Percentiles rank a stretch among this genome's conserved stretches.
Evolutionary conservation across 2,113 vertebrate genomes (phyloP).

Genomic region (Trichechus manatus): DNA sequence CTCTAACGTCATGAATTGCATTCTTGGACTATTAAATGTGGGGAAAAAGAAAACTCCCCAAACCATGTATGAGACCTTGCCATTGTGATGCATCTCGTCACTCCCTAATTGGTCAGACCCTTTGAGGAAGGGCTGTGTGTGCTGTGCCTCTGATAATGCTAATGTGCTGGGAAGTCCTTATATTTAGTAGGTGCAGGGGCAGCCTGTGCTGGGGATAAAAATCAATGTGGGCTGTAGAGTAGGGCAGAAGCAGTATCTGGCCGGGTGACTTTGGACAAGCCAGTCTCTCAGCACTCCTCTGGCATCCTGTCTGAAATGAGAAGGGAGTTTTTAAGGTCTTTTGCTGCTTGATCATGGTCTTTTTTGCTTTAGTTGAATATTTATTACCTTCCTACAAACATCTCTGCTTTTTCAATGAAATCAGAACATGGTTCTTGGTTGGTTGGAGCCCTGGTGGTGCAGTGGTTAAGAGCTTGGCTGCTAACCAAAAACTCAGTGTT

Average conservation of each 20-base stretch:
- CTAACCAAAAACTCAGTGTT: too few relatives aligned
- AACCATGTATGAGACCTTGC: too few relatives aligned
- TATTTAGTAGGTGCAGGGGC: rapidly evolving
- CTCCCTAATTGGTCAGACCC: rapidly evolving
- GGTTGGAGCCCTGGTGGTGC: background rate
- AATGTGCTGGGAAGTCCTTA: background rate
- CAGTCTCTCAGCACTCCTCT: background rate
- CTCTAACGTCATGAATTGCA: background rate
- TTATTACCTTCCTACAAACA: background rate
- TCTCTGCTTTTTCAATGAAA: background rate
- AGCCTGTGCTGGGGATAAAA: background rate
- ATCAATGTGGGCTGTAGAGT: rapidly evolving
- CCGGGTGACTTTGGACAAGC: too few relatives aligned
- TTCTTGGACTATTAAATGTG: background rate
- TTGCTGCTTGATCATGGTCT: too few relatives aligned
- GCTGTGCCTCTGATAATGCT: background rate
- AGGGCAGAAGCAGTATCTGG: background rate
- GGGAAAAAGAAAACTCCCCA: background rate
- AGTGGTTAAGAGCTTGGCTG: too few relatives aligned
- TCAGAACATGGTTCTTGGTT: background rate
- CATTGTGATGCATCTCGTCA: background rate
- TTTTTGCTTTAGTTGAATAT: background rate
- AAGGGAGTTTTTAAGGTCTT: background rate
- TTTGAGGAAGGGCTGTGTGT: background rate
- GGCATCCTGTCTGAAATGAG: background rate